Percentiles rank a stretch among this genome's conserved stretches.
Conservation (phyloP, 1,140 invertebrate genomes). For the Archivesica marissinica region DNA sequence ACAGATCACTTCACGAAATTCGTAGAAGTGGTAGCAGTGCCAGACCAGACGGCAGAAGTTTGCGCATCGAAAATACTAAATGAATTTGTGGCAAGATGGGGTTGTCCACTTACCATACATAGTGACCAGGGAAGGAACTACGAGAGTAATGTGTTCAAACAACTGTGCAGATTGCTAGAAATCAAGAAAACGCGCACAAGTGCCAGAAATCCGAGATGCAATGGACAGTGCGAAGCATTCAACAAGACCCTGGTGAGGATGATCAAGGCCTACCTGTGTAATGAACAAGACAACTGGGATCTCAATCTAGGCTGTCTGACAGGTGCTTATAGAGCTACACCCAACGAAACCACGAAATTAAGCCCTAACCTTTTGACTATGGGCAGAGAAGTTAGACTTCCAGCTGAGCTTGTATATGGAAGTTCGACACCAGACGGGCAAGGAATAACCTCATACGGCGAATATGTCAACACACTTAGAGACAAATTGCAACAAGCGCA, state of each 20-base stretch:
- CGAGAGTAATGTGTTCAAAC: conserved; percentile 34
- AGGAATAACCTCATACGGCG: not conserved
- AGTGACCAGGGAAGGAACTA: conserved; percentile 9
- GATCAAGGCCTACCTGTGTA: conserved; percentile 69
- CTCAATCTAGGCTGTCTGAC: conserved; percentile 49
- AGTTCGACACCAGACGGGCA: not conserved
- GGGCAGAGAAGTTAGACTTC: conserved; percentile 63
- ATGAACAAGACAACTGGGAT: conserved; percentile 66
- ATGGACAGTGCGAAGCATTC: conserved; percentile 70
- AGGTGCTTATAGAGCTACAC: conserved; percentile 54
- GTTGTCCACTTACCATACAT: not conserved
- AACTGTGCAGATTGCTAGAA: conserved; percentile 49
- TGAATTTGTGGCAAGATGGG: not conserved
- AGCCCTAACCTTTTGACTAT: conserved; percentile 67
- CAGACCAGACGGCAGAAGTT: not conserved
- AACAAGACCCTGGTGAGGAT: conserved; percentile 72
- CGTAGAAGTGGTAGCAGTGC: no score
- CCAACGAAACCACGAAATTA: conserved; percentile 58
- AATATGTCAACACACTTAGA: conserved; percentile 33
- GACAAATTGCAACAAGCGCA: conserved; percentile 15
- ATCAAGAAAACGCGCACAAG: conserved; percentile 41
- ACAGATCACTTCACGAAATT: no score
- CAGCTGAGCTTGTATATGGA: conserved; percentile 61
- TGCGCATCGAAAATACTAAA: conserved; percentile 16
- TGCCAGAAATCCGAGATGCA: conserved; percentile 58